Evolutionary conservation across 2,113 vertebrate genomes (phyloP).

Genomic region (Nerophis lumbriciformis): DNA sequence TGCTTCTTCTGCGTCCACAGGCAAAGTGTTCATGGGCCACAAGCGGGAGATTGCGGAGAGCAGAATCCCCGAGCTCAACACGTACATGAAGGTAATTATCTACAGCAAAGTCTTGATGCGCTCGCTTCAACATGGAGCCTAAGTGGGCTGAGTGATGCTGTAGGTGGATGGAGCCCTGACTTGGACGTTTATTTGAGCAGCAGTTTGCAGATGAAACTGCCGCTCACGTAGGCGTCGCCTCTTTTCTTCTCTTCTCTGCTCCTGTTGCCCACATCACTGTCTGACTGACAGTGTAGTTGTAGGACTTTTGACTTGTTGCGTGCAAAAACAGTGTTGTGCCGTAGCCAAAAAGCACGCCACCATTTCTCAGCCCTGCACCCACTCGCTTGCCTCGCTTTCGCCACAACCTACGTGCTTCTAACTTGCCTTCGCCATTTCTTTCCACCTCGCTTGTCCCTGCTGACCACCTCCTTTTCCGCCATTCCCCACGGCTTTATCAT

Average conservation of each 20-base stretch:
- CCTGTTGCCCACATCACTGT: constrained; percentile 56
- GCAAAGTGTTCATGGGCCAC: constrained; percentile 86
- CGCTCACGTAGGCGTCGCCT: constrained; percentile 43
- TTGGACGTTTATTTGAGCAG: constrained; percentile 41
- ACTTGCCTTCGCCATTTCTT: constrained; percentile 18
- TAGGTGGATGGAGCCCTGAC: constrained; percentile 55
- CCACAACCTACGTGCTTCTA: constrained; percentile 43
- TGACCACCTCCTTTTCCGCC: neutral
- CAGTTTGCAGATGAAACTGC: constrained; percentile 53
- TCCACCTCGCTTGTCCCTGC: neutral
- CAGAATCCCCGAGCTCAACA: constrained; percentile 84
- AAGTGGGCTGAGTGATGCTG: constrained; percentile 50
- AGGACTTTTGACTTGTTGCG: constrained; percentile 59
- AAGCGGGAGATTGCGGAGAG: constrained; percentile 90
- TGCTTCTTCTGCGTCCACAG: constrained; percentile 55
- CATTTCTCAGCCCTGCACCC: constrained; percentile 44
- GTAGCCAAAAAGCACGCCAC: constrained; percentile 45
- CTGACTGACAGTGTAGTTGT: constrained; percentile 50
- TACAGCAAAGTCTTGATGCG: neutral
- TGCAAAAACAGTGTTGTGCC: constrained; percentile 29
- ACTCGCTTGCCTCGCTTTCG: constrained; percentile 53
- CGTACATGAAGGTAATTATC: constrained; percentile 88
- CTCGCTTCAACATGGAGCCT: constrained; percentile 20
- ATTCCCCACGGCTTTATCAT: neutral
- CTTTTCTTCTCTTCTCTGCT: constrained; percentile 54